These are phyloP conservation scores for Eremobia ochroleuca DNA, from an alignment of 2,888 invertebrate species.

Conservation along the genomic window DNA sequence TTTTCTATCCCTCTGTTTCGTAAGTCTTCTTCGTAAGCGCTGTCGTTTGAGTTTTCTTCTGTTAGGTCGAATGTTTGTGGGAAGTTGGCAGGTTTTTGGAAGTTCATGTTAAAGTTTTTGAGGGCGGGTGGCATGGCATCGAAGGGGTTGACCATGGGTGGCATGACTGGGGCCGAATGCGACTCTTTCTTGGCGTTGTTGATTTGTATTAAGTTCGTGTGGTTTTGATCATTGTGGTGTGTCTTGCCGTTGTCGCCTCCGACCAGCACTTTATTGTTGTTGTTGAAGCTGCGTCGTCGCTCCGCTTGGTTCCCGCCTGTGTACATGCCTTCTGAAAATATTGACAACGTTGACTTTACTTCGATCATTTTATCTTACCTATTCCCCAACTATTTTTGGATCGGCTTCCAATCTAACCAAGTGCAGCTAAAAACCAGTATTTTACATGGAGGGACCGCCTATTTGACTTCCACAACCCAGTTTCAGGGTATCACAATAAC, in stretches of 20 bases:
- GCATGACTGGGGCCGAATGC: slow-evolving; percentile 74
- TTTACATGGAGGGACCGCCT: neutral
- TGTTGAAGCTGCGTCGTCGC: slow-evolving; percentile 86
- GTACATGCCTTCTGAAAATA: slow-evolving; percentile 82
- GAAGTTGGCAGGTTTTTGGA: slow-evolving; percentile 60
- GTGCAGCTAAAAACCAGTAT: too few species aligned
- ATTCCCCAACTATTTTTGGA: too few species aligned
- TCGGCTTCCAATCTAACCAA: neutral
- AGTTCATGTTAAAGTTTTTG: slow-evolving; percentile 72
- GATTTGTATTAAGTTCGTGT: slow-evolving; percentile 75
- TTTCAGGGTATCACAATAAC: too few species aligned
- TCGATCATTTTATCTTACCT: neutral
- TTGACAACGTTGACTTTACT: neutral
- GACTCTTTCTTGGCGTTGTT: slow-evolving; percentile 75
- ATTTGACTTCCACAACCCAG: neutral
- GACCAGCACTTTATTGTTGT: slow-evolving; percentile 88
- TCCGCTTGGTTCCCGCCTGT: slow-evolving; percentile 81
- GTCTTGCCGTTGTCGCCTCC: slow-evolving; percentile 70
- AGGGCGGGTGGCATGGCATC: slow-evolving; percentile 82
- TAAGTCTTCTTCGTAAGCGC: slow-evolving; percentile 79
- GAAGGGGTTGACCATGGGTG: slow-evolving; percentile 82
- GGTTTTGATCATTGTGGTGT: slow-evolving; percentile 72
- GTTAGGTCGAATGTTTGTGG: slow-evolving; percentile 53
- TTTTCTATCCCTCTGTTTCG: slow-evolving; percentile 74
- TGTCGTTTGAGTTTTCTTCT: slow-evolving; percentile 72